Evolutionary conservation across 2,113 vertebrate genomes (phyloP), one percentile per base, ranked within the genome.

Genomic region (Sapajus apella): DNA sequence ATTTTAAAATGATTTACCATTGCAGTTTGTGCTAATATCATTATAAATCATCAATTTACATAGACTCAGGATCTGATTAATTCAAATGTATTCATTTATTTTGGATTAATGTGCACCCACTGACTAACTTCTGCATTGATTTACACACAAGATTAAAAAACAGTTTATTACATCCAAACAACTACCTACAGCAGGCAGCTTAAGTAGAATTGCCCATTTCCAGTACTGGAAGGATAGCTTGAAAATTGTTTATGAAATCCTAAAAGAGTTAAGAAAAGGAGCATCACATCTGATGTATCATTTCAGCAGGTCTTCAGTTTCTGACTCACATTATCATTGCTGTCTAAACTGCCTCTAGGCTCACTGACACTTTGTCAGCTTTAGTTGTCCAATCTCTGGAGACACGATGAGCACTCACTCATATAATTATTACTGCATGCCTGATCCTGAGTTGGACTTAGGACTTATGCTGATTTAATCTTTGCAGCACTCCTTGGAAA

Each of bases 71-170:
- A 76, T 88, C 91, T 97, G 97, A 97, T 98, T 98, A 97, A 98
- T 98, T 98, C 96, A 97, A 97, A 97, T 97, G 12, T 94, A 98
- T 97, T 98, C 98, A 97, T 97, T 97, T 97, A 98, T 95, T 97
- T 98, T 98, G 95, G 91, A 97, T 98, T 97, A 98, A 92, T 94
- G 97, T 96, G 89, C 96, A 96, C 80, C 50, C 56, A 92, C 80
- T 61, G 93, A 97, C 95, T 95, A 96, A 96, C 93, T 72, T 90
- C 76, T 27, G 70, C 93, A 90, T 98, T 98, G 96, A 96, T 97
- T 98, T 98, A 96, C 80, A 97, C 94, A 97, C 61, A 97, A 95
- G 93, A 97, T 96, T 97, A 97, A 97, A 97, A 96, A 96, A 97
- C 95, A 96, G 95, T 96, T 97, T 92, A 96, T 95, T 95, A 82